Evolutionary conservation across 1,140 invertebrate species (phyloP), one percentile per base, ranked within the genome.

Genomic region (Papilio machaon): DNA sequence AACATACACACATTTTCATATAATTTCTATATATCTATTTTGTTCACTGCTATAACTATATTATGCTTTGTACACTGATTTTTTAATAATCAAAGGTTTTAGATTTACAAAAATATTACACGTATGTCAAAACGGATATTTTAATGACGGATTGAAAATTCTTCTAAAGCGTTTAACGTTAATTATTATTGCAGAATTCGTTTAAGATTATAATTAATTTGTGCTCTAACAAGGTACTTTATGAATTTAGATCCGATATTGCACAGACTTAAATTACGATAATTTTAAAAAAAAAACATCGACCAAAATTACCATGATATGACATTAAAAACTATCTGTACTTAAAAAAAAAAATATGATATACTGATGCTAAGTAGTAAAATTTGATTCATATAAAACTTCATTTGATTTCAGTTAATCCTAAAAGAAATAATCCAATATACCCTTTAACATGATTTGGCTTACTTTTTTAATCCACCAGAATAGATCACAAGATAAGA

Each of bases 391-490:
- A 83, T 92, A 92, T 90, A 93, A 92, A 92, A 93, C 87, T 89
- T 87, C 89, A 90, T 92, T 90, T 90, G 86, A 89, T 89, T 86
- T 85, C 86, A 86, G 85, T 90, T 91, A 90, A 92, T 89, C 88
- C 91, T 92, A 92, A 91, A 92, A 91, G 87, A 92, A 91, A 91
- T 90, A 90, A 89, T 90, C 90, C 85, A 91, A 91, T 91, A 92
- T 92, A 91, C 91, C 91, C 90, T 93, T 91, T 88, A 6, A 90
- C 89, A 91, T 93, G 92, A 92, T 93, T 93, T 92, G 92, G 91
- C 92, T 92, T 87, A 87, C 84, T 87, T 86, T 89, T 86, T 86
- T 85, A 89, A 87, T 91, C 87, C 85, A 91, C 87, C 84, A 83
- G 84, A 91, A 85, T 88, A 30, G 88, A 88, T 85, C 85, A 89